These are phyloP conservation scores for Tricholauxania praeusta DNA, from an alignment of 2,888 invertebrate species.

Conservation along the genomic window DNA sequence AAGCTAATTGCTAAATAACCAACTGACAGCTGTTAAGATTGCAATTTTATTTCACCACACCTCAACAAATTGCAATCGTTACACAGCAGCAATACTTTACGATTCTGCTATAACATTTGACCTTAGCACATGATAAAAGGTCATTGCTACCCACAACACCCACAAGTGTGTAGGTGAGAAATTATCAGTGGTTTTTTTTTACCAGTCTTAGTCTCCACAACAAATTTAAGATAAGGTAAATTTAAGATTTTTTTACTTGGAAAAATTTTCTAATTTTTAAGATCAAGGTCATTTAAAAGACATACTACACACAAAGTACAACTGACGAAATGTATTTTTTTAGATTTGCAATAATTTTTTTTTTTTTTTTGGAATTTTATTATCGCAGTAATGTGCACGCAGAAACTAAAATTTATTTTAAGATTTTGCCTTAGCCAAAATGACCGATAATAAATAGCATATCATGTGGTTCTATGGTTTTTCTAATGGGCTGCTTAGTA, in stretches of 20 bases:
- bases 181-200: too few species aligned
- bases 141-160: slow-evolving; percentile 31
- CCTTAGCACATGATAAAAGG: slow-evolving; percentile 44
- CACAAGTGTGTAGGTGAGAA: not conserved
- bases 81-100: not conserved
- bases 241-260: not conserved
- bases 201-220: too few species aligned
- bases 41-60: not conserved
- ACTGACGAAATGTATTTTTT: not conserved
- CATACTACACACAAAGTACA: slow-evolving; percentile 38
- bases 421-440: too few species aligned
- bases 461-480: too few species aligned
- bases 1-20: not conserved
- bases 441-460: too few species aligned
- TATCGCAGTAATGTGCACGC: not conserved
- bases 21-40: slow-evolving; percentile 2
- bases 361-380: not conserved
- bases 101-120: slow-evolving; percentile 30
- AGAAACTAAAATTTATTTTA: too few species aligned
- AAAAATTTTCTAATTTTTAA: slow-evolving; percentile 3
- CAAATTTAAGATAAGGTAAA: too few species aligned
- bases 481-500: too few species aligned
- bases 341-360: slow-evolving; percentile 61
- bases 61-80: not conserved
- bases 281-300: slow-evolving; percentile 58